Evolutionary conservation across 2,888 invertebrate species (phyloP).

Genomic region (Carabus problematicus): DNA sequence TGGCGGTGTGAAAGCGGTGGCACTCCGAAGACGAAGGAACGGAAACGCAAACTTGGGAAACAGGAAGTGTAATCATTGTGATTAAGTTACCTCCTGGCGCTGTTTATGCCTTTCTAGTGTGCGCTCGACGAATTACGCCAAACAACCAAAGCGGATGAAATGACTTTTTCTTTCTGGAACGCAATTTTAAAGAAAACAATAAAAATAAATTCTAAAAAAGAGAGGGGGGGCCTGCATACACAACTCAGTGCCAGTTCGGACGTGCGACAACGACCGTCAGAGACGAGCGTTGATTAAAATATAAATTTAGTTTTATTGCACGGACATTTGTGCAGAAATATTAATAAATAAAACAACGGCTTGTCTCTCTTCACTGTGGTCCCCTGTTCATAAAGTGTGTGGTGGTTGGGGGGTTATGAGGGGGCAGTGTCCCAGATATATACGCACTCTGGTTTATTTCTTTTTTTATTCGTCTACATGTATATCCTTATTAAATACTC

Average conservation of each 20-base stretch:
- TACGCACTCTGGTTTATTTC: too few species aligned
- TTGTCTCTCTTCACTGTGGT: neutral
- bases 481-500: too few species aligned
- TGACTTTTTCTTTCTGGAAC: conserved; percentile 12
- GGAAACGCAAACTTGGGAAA: conserved; percentile 24
- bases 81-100: conserved; percentile 22
- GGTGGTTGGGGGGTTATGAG: too few species aligned
- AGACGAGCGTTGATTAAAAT: conserved; percentile 17
- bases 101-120: conserved; percentile 3
- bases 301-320: conserved; percentile 24
- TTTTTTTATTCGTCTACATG: too few species aligned
- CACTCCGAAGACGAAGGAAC: neutral
- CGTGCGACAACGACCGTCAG: neutral
- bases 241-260: too few species aligned
- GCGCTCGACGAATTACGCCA: conserved; percentile 3
- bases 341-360: conserved; percentile 15
- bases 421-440: too few species aligned
- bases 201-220: conserved; percentile 15
- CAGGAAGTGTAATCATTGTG: conserved; percentile 25
- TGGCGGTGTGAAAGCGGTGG: too few species aligned
- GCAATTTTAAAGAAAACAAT: conserved; percentile 25
- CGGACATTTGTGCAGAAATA: conserved; percentile 7
- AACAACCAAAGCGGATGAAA: neutral
- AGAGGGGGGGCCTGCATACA: neutral
- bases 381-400: neutral